Percentiles rank a stretch among this genome's conserved stretches.
These are phyloP conservation scores for Aplysina aerophoba DNA, from an alignment of 37 sponge, comb jelly and placozoan genomes.

Conservation along the genomic window DNA sequence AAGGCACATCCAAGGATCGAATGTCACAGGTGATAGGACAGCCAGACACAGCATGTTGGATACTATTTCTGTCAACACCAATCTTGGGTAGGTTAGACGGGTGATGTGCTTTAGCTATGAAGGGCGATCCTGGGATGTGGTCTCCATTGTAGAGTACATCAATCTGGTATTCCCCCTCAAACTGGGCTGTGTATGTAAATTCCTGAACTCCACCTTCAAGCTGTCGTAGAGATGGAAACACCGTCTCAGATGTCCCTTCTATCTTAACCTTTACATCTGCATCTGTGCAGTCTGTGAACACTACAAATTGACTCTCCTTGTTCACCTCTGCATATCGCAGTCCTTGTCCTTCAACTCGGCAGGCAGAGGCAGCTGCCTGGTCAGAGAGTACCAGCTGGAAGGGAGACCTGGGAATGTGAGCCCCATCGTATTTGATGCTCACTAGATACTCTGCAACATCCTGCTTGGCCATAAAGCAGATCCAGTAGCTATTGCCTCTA, in stretches of 20 bases:
- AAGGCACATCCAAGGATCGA: background rate
- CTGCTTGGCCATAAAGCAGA: conserved; percentile 40
- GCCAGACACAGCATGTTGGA: conserved; percentile 28
- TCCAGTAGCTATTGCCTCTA: conserved; percentile 29
- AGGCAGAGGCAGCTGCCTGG: background rate
- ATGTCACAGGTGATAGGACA: conserved; percentile 44
- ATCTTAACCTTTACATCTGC: conserved; percentile 56
- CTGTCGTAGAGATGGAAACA: no score
- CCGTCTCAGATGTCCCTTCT: background rate
- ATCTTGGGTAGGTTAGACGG: conserved; percentile 40
- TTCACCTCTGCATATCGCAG: conserved; percentile 39
- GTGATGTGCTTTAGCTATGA: conserved; percentile 53
- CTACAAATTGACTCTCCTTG: conserved; percentile 51
- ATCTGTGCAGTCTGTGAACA: conserved; percentile 49
- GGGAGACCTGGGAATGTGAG: conserved; percentile 79
- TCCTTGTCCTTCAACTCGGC: conserved; percentile 71
- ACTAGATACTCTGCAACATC: conserved; percentile 65
- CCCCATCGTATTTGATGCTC: conserved; percentile 67
- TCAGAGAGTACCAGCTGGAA: conserved; percentile 76
- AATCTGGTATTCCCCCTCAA: conserved; percentile 50
- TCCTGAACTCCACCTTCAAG: conserved; percentile 31
- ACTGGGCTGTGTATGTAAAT: conserved; percentile 44
- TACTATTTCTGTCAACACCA: conserved; percentile 16
- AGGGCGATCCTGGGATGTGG: conserved; percentile 74
- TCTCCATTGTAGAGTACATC: conserved; percentile 46